Evolutionary conservation across 2,113 vertebrate genomes (phyloP), one percentile per base, ranked within the genome.

Genomic region (Lynx canadensis): DNA sequence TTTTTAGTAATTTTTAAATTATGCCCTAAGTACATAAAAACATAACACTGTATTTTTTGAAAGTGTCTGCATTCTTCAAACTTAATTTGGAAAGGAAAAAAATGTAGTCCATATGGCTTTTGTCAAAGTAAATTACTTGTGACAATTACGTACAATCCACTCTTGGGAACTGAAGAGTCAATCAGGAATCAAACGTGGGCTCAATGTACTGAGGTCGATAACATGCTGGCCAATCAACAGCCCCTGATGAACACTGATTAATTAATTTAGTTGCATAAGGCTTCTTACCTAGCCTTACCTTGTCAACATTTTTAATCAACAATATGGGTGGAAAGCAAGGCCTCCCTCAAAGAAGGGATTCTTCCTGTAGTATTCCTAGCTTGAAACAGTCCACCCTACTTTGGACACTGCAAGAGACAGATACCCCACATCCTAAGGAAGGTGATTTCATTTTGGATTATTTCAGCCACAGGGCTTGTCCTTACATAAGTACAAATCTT

Each of bases 231-330:
- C 57, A 85, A 41, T 55, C 31, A 36, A 57, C 14, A 63, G 25
- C 48, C n/a, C 8, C 21, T 18, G 31, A 21, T 45, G 48, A 89
- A 81, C 27, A 79, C 11, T 82, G 69, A 92, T 63, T 52, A 48
- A 89, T 27, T 25, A 95, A 85, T 81, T 89, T 27, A 69, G 27
- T 29, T 73, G 68, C 74, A 41, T 65, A 73, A 84, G 31, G 29
- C 52, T 78, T 91, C 86, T 36, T 50, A 21, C 7, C 57, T 52
- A 76, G 29, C 12, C 33, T 65, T 73, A 80, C 33, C 41, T 78
- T 83, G 81, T 85, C 69, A 94, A 85, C 15, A 81, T 29, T 84
- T 97, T 71, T 10, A 82, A 69, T 38, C 57, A 97, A 95, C 3
- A 57, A 55, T 41, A 82, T 27, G n/a, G 9, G 15, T n/a, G 25